Percentiles rank a stretch among this genome's conserved stretches.
Evolutionary conservation across 1,140 invertebrate species (phyloP).

Genomic region (Cylas formicarius): DNA sequence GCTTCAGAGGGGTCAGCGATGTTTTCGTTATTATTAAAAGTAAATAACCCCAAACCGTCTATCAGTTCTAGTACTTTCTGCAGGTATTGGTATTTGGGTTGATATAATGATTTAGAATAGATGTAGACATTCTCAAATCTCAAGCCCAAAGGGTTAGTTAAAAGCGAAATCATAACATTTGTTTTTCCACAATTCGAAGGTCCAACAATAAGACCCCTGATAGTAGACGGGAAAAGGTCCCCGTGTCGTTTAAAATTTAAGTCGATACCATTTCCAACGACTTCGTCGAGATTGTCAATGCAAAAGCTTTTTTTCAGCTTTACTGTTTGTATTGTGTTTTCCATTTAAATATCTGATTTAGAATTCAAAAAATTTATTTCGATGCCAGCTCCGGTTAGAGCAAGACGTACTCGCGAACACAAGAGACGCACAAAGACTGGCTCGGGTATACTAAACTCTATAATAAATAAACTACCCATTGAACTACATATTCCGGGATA

Average conservation of each 20-base stretch:
- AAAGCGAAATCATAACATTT: constrained; percentile 34
- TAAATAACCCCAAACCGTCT: constrained; percentile 29
- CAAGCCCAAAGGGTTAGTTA: constrained; percentile 35
- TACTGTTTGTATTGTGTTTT: too few species aligned
- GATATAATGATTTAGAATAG: constrained; percentile 39
- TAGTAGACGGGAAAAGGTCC: too few species aligned
- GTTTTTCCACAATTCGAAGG: constrained; percentile 40
- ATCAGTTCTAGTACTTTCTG: constrained; percentile 28
- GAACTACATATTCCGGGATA: constrained; percentile 45
- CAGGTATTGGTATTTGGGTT: constrained; percentile 38
- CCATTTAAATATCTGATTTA: too few species aligned
- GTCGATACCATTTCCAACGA: too few species aligned
- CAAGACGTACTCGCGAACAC: too few species aligned
- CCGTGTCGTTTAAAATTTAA: too few species aligned
- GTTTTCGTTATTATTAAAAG: constrained; percentile 29
- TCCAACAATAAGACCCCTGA: constrained; percentile 32
- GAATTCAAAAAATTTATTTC: too few species aligned
- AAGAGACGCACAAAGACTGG: constrained; percentile 2
- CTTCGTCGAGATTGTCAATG: too few species aligned
- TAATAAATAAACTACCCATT: constrained; percentile 39
- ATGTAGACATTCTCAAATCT: constrained; percentile 41
- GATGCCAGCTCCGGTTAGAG: too few species aligned
- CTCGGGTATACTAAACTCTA: constrained; percentile 3
- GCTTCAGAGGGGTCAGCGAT: constrained; percentile 24
- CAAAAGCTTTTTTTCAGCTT: too few species aligned